A percentile compares a stretch with the other conserved stretches of the same genome.
Conservation (phyloP, 37 sponge, comb jelly and placozoan species). For the Halisarca cf. caerulea region DNA sequence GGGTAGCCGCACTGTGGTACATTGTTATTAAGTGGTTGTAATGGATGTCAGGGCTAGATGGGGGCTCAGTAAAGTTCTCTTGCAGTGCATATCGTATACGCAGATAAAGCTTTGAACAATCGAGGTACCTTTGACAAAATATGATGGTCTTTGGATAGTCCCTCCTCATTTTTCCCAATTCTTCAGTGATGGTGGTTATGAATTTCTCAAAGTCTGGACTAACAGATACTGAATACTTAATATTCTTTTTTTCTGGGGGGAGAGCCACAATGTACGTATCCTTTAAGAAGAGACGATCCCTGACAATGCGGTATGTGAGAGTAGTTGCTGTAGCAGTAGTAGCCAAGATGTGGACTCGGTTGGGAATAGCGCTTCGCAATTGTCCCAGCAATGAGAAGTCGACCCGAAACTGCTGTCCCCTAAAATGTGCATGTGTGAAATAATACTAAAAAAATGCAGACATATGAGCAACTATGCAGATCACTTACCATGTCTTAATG, state of each 20-base stretch:
- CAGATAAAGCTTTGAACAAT: not conserved
- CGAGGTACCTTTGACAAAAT: not conserved
- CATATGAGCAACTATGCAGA: not conserved
- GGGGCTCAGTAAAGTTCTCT: not conserved
- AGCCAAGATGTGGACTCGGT: slow-evolving; percentile 26
- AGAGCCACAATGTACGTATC: slow-evolving; percentile 21
- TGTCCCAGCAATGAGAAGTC: no score
- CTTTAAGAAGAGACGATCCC: not conserved
- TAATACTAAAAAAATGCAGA: no score
- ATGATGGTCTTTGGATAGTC: not conserved
- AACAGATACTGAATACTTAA: not conserved
- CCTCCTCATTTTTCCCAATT: not conserved
- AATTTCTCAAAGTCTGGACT: not conserved
- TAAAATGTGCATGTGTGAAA: no score
- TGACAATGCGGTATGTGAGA: slow-evolving; percentile 16
- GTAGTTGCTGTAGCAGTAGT: slow-evolving; percentile 49
- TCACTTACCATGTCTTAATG: slow-evolving; percentile 44
- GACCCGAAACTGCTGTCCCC: no score
- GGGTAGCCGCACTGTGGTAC: no score
- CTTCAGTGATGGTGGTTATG: not conserved
- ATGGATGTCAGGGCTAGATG: not conserved
- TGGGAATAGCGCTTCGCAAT: slow-evolving; percentile 47
- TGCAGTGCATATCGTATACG: not conserved
- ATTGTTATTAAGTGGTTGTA: no score
- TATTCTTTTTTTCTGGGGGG: slow-evolving; percentile 38